Base-by-base conservation (phyloP, 2,113 vertebrate genomes). In the Burhinus bistriatus region DNA sequence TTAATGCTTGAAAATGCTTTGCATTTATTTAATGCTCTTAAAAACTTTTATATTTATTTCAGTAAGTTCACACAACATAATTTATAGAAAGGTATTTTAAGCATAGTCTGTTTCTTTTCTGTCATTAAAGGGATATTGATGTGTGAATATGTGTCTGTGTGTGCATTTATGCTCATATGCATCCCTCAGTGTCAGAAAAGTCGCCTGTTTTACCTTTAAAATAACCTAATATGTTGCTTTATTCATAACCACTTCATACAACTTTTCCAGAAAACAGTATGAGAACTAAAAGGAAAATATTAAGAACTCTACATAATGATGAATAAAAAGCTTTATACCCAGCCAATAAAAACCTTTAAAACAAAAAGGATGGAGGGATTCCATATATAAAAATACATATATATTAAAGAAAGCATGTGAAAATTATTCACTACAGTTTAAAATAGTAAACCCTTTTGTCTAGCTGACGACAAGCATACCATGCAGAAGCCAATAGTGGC, bases 401-500 rank as follows among this genome's bases (percentile, higher is more conserved):
- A 44, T 45, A 49, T 23, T 73, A 90, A 75, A 83, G 36, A 88
- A 52, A 78, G 66, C 71, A 32, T 64, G 49, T 42, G 88, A 70
- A 87, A 96, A 82, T 69, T 92, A 97, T 92, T 91, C 83, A 89
- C 45, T 0, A 5, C 32, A 64, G 83, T 87, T 95, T 81, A 92
- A 96, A 89, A 70, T 1, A 85, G 80, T 51, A 94, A 95, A 94
- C 40, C 38, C 98, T 98, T 98, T 98, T 98, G 97, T 98, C 97
- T 97, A 96, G 97, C 94, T 98, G 98, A 98, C 97, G 98, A 98
- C 96, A 98, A 98, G 97, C 98, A 52, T 8, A 90, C 68, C 76
- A 94, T 58, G 78, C 30, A 79, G 78, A 95, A 95, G 70, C 96
- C 97, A 95, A 97, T 18, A 95, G 84, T 11, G 27, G 79, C 86